phyloP scores from a whole-genome alignment of 2,113 vertebrate species.

The Platysteira castanea region DNA sequence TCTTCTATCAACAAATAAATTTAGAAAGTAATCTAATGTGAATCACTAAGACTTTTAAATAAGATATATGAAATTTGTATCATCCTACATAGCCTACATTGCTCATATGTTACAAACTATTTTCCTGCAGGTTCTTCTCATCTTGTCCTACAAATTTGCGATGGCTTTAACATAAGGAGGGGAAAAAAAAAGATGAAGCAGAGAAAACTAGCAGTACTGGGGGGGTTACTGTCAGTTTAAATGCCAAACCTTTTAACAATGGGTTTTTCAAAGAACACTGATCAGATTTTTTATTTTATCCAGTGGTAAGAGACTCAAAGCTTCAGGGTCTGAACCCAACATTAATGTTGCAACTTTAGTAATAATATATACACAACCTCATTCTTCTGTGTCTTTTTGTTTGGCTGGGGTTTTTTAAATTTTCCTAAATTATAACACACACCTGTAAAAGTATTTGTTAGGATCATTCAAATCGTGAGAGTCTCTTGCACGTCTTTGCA shows the following conservation, averaged over 20 bases:
- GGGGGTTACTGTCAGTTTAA: neutral
- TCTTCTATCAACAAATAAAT: neutral
- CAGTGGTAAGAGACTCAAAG: neutral
- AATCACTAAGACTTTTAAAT: neutral
- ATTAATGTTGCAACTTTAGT: neutral
- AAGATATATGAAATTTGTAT: neutral
- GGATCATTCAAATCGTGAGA: neutral
- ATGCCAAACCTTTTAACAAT: neutral
- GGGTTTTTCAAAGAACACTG: neutral
- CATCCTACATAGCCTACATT: neutral
- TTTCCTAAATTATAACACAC: neutral
- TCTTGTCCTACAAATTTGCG: neutral
- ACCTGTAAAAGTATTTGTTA: neutral
- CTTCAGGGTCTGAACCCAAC: neutral
- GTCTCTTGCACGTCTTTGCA: neutral
- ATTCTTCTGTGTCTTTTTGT: neutral
- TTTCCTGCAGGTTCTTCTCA: neutral
- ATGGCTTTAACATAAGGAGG: neutral
- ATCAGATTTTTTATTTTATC: neutral
- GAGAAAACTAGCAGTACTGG: neutral
- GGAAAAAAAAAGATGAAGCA: fast-evolving
- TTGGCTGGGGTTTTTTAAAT: neutral
- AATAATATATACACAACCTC: neutral
- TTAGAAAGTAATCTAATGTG: neutral
- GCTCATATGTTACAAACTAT: neutral